A percentile compares a stretch with the other conserved stretches of the same genome.
phyloP scores from a whole-genome alignment of 2,888 invertebrate genomes.

The Metacarcinus magister region DNA sequence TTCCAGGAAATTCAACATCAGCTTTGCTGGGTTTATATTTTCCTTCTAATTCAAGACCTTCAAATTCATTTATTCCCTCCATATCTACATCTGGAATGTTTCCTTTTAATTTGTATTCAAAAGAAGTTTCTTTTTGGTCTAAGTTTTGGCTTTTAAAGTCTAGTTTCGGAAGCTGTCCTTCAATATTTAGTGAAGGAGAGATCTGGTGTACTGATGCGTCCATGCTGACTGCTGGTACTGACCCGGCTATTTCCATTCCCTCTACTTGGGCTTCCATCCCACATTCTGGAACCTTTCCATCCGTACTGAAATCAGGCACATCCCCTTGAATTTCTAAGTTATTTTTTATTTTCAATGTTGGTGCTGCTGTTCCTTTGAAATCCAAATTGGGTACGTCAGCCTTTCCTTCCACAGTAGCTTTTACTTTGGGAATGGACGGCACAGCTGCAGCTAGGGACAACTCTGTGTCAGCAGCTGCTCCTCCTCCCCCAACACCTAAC shows the following conservation, averaged over 20 bases:
- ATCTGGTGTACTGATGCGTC: background rate
- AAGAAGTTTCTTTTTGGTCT: background rate
- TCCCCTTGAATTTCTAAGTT: background rate
- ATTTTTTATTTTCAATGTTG: conserved; percentile 51
- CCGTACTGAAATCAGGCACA: background rate
- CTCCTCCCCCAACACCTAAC: background rate
- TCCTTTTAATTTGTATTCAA: conserved; percentile 65
- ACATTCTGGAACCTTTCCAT: conserved; percentile 10
- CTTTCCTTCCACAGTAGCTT: conserved; percentile 56
- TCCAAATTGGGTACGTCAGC: conserved; percentile 56
- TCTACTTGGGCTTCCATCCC: background rate
- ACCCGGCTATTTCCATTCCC: background rate
- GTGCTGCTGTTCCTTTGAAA: conserved; percentile 35
- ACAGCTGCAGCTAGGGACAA: conserved; percentile 22
- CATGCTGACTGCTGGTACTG: background rate
- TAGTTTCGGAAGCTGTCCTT: conserved; percentile 50
- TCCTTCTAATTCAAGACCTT: conserved; percentile 45
- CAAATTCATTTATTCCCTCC: background rate
- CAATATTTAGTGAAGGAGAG: conserved; percentile 37
- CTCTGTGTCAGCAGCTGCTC: background rate
- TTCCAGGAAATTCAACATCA: conserved; percentile 57
- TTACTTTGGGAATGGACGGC: conserved; percentile 47
- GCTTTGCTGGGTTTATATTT: conserved; percentile 64
- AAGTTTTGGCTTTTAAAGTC: conserved; percentile 7
- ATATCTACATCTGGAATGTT: conserved; percentile 59